Percentiles rank a stretch among this genome's conserved stretches.
Evolutionary conservation across 2,113 vertebrate genomes (phyloP).

Genomic region (Hypomesus transpacificus): DNA sequence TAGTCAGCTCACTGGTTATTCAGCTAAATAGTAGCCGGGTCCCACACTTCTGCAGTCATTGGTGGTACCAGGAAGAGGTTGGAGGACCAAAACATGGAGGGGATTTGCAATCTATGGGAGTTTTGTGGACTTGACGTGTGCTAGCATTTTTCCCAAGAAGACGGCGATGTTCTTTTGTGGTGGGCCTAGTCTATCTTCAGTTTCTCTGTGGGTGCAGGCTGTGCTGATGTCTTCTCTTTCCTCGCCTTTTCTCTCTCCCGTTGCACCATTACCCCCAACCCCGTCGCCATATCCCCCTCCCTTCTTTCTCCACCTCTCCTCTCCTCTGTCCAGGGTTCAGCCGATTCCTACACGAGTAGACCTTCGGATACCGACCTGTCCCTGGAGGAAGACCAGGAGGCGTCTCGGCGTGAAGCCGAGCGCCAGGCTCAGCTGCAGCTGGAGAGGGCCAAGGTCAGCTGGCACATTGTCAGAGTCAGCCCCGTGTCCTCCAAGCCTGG

Average conservation of each 20-base stretch:
- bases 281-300: constrained; percentile 21
- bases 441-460: constrained; percentile 89
- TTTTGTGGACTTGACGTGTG: too few relatives aligned
- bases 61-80: too few relatives aligned
- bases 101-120: too few relatives aligned
- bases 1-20: constrained; percentile 10
- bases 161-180: too few relatives aligned
- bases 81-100: too few relatives aligned
- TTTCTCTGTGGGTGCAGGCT: too few relatives aligned
- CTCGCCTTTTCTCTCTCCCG: neutral
- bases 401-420: constrained; percentile 92
- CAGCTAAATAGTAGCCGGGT: too few relatives aligned
- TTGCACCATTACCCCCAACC: constrained; percentile 23
- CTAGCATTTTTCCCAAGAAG: too few relatives aligned
- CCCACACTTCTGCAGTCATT: too few relatives aligned
- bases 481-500: neutral
- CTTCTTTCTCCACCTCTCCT: neutral
- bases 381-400: constrained; percentile 95
- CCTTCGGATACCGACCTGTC: constrained; percentile 96
- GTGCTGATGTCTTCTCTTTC: too few relatives aligned
- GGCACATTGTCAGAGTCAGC: neutral
- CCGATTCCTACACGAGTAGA: constrained; percentile 95
- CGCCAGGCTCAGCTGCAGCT: constrained; percentile 93
- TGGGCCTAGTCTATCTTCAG: too few relatives aligned
- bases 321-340: constrained; percentile 79